Base-by-base conservation (phyloP, 2,888 invertebrate species). In the Orthosia cruda region DNA sequence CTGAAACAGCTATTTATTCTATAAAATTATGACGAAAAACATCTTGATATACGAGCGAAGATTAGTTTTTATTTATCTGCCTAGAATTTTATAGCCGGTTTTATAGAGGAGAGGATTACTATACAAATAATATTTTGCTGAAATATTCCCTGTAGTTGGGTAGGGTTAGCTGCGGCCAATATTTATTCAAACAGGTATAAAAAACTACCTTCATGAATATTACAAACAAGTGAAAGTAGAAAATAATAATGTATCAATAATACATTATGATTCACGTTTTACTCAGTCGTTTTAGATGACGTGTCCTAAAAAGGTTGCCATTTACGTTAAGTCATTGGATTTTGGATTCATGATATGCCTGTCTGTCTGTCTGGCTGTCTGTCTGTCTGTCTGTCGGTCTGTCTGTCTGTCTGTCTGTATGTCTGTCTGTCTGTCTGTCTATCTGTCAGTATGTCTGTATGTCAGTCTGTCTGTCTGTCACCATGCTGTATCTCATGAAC, bases 121-220 rank as follows among this genome's bases (percentile, higher is more conserved):
- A 79, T 73, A 52, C 57, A 79, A 79, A 79, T 73, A 73, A 50
- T 45, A 58, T 79, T 78, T 78, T 67, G 26, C 54, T 67, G 49
- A 63, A 67, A 79, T 78, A 63, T 79, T 50, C 26, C 23, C 49
- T 54, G n/a, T 9, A n/a, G 20, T 32, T 23, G 50, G 50, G 71
- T 64, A 64, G 63, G 64, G 26, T 64, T 64, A 64, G 45, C 26
- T 23, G 12, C 26, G 50, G 54, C 45, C 59, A 71, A 78, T 78
- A 50, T 78, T 71, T 77, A 71, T 78, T 71, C n/a, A 78, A 77
- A 65, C n/a, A 55, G 64, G 49, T 50, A 64, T 45, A n/a, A 62
- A 23, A 40, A 47, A 59, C 26, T 64, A 65, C 49, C 40, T 49
- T 55, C 50, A 45, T 32, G 50, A 40, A 50, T 54, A 16, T 54